These are phyloP conservation scores for Macroglossus sobrinus DNA, from an alignment of 2,113 vertebrate genomes.

Conservation along the genomic window DNA sequence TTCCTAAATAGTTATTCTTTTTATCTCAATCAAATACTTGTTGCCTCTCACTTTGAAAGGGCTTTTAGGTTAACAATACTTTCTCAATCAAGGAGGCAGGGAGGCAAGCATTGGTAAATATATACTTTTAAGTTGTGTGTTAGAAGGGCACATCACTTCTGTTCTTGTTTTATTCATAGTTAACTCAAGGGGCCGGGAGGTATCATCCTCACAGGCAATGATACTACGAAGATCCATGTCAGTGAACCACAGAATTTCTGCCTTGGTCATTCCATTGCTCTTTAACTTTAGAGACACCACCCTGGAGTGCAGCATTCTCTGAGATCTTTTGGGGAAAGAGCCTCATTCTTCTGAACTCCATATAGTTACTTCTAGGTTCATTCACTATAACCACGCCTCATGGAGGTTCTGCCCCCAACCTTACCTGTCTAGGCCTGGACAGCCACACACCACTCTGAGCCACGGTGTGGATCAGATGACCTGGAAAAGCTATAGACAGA, in stretches of 20 bases:
- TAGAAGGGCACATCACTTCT: not conserved
- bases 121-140: not conserved
- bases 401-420: not conserved
- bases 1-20: not conserved
- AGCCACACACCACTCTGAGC: not conserved
- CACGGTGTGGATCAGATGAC: not conserved
- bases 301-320: too few species aligned
- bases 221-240: fast-evolving
- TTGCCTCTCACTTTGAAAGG: not conserved
- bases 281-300: not conserved
- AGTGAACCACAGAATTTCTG: too few species aligned
- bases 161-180: not conserved
- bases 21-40: not conserved
- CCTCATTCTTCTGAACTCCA: not conserved
- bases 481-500: not conserved
- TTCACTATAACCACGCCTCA: fast-evolving
- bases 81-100: not conserved
- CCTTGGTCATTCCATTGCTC: not conserved
- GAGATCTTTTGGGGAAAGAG: not conserved
- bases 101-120: not conserved
- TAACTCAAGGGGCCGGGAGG: not conserved
- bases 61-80: not conserved
- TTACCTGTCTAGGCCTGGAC: not conserved
- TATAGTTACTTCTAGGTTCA: not conserved
- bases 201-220: too few species aligned